Base-by-base conservation (phyloP, 1,140 invertebrate species). In the Euura lappo region DNA sequence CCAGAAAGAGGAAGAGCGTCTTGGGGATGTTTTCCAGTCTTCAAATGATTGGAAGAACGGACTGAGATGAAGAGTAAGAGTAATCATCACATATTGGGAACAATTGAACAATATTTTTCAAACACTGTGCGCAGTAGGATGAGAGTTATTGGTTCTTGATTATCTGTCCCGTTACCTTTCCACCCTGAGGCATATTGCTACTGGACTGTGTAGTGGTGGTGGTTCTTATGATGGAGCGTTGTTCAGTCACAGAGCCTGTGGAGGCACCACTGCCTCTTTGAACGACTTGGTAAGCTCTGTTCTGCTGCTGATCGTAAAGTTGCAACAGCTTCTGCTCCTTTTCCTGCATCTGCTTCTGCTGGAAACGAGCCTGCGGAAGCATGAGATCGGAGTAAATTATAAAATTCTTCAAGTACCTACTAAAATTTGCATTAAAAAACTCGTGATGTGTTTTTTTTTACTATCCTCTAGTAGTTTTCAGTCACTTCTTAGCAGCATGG, bases 281-380 rank as follows among this genome's bases (percentile, higher is more conserved):
- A 11, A 92, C 90, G 47, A 91, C 89, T 78, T 93, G 91, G 74
- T 93, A 88, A 42, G 92, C 90, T 65, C 90, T 84, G 72, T 92
- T 91, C 83, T 93, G 92, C 79, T 93, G 92, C 71, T 90, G 91
- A 80, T 93, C 92, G 86, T 93, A 93, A 71, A 93, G 86, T 73
- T 91, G 90, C 67, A 93, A 85, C 47, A 94, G 88, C 84, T 93
- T 93, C 83, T 93, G 88, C 81, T 93, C 92, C 77, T 92, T 91
- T 82, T 94, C 93, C 80, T 92, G 91, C 77, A 93, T 88, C 79
- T 93, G 93, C 78, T 91, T 92, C 81, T 93, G 92, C 82, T 94
- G 93, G 84, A 93, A 93, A 44, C 92, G 89, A 45, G 93, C 92
- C 93, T 94, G 88, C 28, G 28, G 1, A 1, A 28, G 28, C 28